phyloP scores from a whole-genome alignment of 2,113 vertebrate species.

The Lophotis ruficrista region DNA sequence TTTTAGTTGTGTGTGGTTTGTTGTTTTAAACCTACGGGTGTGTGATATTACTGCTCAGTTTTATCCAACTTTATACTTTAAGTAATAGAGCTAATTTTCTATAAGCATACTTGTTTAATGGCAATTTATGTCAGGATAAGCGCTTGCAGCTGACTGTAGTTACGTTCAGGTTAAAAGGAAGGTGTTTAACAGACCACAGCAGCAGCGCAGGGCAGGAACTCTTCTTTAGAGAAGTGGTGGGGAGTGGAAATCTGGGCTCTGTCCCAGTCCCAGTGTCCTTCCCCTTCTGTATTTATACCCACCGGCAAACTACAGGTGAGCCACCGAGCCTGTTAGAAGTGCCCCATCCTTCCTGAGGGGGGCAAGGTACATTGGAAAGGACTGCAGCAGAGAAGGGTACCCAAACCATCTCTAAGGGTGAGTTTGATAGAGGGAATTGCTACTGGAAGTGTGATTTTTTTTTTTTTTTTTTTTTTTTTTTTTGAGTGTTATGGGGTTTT shows the following conservation, averaged over 20 bases:
- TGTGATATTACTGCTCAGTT: background rate
- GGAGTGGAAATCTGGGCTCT: background rate
- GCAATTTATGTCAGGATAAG: background rate
- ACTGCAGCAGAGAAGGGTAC: background rate
- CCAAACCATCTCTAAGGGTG: background rate
- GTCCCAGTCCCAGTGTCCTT: background rate
- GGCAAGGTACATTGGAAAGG: background rate
- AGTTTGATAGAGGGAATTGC: background rate
- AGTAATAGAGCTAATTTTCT: background rate
- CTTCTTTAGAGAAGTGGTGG: background rate
- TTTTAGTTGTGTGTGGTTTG: background rate
- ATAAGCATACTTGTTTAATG: background rate
- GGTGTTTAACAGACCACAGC: background rate
- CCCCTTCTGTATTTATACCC: background rate
- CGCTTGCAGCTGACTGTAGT: background rate
- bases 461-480: background rate
- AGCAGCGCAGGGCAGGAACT: background rate
- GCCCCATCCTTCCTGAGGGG: background rate
- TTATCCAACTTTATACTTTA: background rate
- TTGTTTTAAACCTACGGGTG: background rate
- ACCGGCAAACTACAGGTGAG: rapidly evolving
- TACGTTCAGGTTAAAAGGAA: background rate
- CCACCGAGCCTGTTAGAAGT: background rate
- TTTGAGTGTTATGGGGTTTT: no score
- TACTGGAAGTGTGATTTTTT: background rate